Evolutionary conservation across 1,140 invertebrate species (phyloP), one percentile per base, ranked within the genome.

Genomic region (Chrysomallon squamiferum): DNA sequence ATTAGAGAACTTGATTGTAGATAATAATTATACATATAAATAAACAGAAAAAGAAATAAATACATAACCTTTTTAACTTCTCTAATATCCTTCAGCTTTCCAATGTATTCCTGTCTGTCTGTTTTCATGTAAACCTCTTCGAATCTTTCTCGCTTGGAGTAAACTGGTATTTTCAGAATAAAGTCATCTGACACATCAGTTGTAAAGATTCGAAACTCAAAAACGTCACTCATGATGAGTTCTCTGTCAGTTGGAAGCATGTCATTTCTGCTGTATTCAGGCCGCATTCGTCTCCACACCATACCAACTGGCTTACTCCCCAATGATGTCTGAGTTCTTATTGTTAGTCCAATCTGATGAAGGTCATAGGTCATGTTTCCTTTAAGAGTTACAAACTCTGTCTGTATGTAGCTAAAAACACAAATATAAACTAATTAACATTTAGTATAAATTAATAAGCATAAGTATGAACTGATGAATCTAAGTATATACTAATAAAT

Each of bases 271-370:
- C 72, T 65, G 35, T 66, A 71, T 47, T 74, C 72, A 0, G 69
- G 68, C 29, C 59, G 50, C 30, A 74, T 69, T 5, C 72, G 54
- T 18, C 72, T 50, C 60, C 65, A 64, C 27, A 74, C 47, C 13
- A 74, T 65, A 32, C 66, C 65, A 5, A 69, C 49, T 38, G 47
- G 64, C 22, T 59, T 56, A 7, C 54, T 15, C 27, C 49, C 47
- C 27, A 74, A 60, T 41, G 59, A 57, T 2, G n/a, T 29, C 0
- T 69, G 69, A 13, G 69, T 71, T 30, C 59, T 41, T 11, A 74
- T 62, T 3, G 38, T 62, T 2, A 71, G 45, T 18, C 59, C 69
- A 29, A 65, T 47, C 15, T 67, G 45, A 13, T 58, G n/a, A n/a
- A 74, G 33, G 2, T 41, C 13, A 9, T 64, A 61, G 4, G 52